Evolutionary conservation across 37 sponge, comb jelly and placozoan genomes (phyloP).

Genomic region (Cladorhizidae sp.): DNA sequence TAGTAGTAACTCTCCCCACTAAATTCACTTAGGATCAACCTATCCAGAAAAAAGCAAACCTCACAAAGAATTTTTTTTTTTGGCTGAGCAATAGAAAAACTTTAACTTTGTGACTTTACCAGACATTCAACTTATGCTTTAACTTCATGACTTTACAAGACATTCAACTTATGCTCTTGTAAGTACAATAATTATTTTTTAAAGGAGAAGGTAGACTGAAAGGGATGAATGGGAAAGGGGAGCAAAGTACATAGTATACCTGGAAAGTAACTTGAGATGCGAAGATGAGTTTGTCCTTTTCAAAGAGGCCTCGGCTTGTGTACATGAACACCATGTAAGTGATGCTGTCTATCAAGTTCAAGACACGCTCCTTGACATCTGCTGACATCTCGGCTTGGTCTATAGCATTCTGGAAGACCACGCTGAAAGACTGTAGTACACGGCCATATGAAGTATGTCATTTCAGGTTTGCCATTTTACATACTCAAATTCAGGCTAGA

Average conservation of each 20-base stretch:
- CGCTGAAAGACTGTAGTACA: constrained; percentile 98
- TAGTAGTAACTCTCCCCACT: too few relatives aligned
- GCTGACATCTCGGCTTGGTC: constrained; percentile 81
- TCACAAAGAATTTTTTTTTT: too few relatives aligned
- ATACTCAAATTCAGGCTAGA: too few relatives aligned
- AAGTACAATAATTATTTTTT: not conserved
- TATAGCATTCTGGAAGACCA: constrained; percentile 97
- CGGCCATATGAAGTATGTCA: too few relatives aligned
- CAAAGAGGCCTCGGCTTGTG: constrained; percentile 96
- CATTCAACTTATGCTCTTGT: not conserved
- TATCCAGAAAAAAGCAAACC: too few relatives aligned
- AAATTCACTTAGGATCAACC: too few relatives aligned
- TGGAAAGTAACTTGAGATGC: constrained; percentile 96
- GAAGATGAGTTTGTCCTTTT: constrained; percentile 96
- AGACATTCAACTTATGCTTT: too few relatives aligned
- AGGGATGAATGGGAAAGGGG: too few relatives aligned
- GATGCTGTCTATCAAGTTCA: constrained; percentile 91
- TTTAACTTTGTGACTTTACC: too few relatives aligned
- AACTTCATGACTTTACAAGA: not conserved
- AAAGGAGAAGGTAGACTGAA: not conserved
- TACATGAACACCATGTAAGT: constrained; percentile 94
- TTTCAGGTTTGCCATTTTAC: too few relatives aligned
- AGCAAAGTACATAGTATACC: constrained; percentile 21
- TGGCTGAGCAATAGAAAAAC: too few relatives aligned
- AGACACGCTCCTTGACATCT: constrained; percentile 86